Evolutionary conservation across 2,888 invertebrate species (phyloP).

Genomic region (Drosophila neotestacea): DNA sequence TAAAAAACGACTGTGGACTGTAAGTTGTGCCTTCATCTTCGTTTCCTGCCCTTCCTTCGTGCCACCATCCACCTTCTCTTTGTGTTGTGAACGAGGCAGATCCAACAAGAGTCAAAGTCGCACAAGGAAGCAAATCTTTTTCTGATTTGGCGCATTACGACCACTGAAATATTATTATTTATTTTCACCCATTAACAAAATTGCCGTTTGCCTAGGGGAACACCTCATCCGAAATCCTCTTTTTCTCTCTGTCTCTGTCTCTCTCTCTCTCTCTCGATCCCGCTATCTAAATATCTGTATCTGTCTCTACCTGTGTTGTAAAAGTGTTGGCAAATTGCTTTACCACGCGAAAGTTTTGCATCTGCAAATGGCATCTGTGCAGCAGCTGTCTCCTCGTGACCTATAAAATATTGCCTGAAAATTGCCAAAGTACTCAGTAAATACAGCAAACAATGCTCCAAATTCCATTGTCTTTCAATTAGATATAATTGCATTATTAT

Average conservation of each 20-base stretch:
- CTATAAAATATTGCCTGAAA: slow-evolving; percentile 55
- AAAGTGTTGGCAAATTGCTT: slow-evolving; percentile 37
- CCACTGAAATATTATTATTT: slow-evolving; percentile 73
- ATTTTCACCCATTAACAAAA: slow-evolving; percentile 76
- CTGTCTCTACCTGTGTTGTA: neutral
- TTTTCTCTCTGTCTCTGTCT: neutral
- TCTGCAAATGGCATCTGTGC: slow-evolving; percentile 22
- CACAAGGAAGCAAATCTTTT: slow-evolving; percentile 68
- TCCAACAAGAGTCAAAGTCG: slow-evolving; percentile 25
- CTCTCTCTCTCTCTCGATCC: neutral
- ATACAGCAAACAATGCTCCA: slow-evolving; percentile 50
- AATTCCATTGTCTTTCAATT: slow-evolving; percentile 63
- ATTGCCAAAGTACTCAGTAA: slow-evolving; percentile 46
- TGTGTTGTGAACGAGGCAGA: slow-evolving; percentile 35
- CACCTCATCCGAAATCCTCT: slow-evolving; percentile 17
- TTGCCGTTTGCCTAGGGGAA: slow-evolving; percentile 55
- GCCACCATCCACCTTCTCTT: slow-evolving; percentile 12
- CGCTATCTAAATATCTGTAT: neutral
- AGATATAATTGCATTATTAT: slow-evolving; percentile 64
- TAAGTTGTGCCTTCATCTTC: slow-evolving; percentile 22
- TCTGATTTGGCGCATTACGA: slow-evolving; percentile 64
- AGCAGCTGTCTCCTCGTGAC: slow-evolving; percentile 69
- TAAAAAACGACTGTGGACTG: slow-evolving; percentile 42
- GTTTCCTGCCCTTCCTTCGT: slow-evolving; percentile 45
- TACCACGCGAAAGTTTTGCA: slow-evolving; percentile 50